A percentile compares a stretch with the other conserved stretches of the same genome.
Conservation (phyloP, 2,113 vertebrate genomes). For the Puma concolor region DNA sequence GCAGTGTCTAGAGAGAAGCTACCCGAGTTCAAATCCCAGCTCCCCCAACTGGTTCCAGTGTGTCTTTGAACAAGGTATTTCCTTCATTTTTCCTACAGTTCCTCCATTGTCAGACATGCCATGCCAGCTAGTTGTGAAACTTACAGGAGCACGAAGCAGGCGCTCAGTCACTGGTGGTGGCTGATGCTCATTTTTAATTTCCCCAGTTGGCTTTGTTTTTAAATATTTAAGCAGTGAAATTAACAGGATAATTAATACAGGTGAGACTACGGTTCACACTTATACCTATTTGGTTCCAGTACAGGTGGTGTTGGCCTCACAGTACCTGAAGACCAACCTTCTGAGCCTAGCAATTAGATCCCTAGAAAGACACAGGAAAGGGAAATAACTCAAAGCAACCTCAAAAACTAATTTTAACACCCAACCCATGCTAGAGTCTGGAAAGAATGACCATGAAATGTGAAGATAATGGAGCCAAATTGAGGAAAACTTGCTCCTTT, state of each 20-base stretch:
- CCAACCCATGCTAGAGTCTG: not conserved
- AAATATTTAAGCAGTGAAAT: not conserved
- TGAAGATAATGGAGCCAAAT: not conserved
- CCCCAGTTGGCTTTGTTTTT: constrained; percentile 22
- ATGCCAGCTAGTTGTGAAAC: not conserved
- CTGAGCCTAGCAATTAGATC: not conserved
- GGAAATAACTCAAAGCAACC: not conserved
- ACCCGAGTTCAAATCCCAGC: not conserved
- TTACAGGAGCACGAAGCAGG: not conserved
- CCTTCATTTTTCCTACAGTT: not conserved
- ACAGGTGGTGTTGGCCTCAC: not conserved
- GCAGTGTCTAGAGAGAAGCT: not conserved
- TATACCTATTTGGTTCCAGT: not conserved
- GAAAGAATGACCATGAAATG: not conserved
- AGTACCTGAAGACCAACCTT: not conserved
- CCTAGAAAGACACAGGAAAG: not conserved
- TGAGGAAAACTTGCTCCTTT: not conserved
- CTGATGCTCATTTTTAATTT: not conserved
- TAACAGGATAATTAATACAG: not conserved
- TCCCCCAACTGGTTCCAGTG: not conserved
- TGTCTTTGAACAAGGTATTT: not conserved
- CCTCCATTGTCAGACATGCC: not conserved
- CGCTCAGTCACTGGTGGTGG: not conserved
- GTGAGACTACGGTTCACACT: not conserved
- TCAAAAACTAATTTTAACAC: not conserved